Evolutionary conservation across 1,140 invertebrate genomes (phyloP), one percentile per base, ranked within the genome.

Genomic region (Cheumatopsyche charites): DNA sequence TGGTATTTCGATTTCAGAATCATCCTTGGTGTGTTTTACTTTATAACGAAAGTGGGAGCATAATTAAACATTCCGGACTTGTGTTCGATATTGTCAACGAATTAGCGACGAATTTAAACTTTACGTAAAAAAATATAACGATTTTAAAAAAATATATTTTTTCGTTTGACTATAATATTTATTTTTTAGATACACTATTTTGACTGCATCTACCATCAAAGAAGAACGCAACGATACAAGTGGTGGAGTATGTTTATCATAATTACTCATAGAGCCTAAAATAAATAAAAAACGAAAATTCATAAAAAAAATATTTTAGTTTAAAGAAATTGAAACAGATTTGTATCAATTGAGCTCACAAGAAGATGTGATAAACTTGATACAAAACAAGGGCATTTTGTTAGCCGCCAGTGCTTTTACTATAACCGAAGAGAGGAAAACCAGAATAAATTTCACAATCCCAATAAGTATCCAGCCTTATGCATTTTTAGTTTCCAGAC

Each of bases 11-110:
- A 23, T 43, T 23, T 72, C 80, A 95, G 93, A 93, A 91, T 85
- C 93, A 93, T 1, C 93, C 93, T 0, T 95, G 93, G 93, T 91
- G 93, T 78, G 90, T 91, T 9, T 79, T 93, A 0, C 82, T 83
- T 45, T 77, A 78, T 4, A 88, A 90, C 69, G 81, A 84, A 15
- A 82, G 83, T 1, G 90, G 89, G 0, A 77, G 83, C 0, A 80
- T 88, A 0, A 79, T 83, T 0, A 82, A 87, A 66, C 89, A 88
- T 75, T 82, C 82, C 4, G 93, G 93, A 21, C 82, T 95, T 23
- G 85, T 93, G 15, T 93, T 95, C 79, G 91, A 96, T 79, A 89
- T 96, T 36, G 73, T 96, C 0, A 86, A 90, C 73, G 88, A 94
- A 76, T 79, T 96, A n/a, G 86, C 90, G 0, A 84, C 84, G 7